Conservation (phyloP, 2,888 invertebrate species). For the Drosophila mercatorum region DNA sequence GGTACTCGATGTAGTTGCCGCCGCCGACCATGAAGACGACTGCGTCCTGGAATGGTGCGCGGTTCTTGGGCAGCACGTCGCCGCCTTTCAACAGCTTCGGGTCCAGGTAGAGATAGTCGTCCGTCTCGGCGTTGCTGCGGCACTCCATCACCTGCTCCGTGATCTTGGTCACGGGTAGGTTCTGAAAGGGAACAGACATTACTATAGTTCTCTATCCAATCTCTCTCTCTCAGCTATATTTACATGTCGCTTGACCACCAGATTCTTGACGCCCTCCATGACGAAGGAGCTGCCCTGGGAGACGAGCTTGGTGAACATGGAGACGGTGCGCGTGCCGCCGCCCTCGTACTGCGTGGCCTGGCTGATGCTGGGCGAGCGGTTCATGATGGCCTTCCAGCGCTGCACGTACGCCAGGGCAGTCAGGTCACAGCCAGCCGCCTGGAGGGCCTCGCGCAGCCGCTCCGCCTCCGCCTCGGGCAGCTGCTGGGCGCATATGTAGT, state of each 20-base stretch:
- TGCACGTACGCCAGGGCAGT: slow-evolving; percentile 94
- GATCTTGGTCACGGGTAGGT: slow-evolving; percentile 96
- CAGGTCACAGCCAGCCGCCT: slow-evolving; percentile 93
- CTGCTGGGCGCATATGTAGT: slow-evolving; percentile 93
- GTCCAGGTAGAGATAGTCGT: slow-evolving; percentile 97
- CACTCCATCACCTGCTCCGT: slow-evolving; percentile 95
- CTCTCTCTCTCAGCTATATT: slow-evolving; percentile 82
- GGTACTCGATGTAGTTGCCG: slow-evolving; percentile 99
- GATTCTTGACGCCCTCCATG: slow-evolving; percentile 99
- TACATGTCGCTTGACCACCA: slow-evolving; percentile 98
- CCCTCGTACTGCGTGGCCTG: slow-evolving; percentile 94
- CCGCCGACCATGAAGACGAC: slow-evolving; percentile 96
- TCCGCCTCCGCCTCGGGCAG: slow-evolving; percentile 93
- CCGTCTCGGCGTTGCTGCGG: slow-evolving; percentile 90
- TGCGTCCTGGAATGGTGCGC: slow-evolving; percentile 92
- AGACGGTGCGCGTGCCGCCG: slow-evolving; percentile 97
- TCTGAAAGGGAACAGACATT: slow-evolving; percentile 86
- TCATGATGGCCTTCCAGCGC: slow-evolving; percentile 90
- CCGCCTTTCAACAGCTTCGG: slow-evolving; percentile 94
- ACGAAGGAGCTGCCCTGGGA: slow-evolving; percentile 99
- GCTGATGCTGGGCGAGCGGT: slow-evolving; percentile 83
- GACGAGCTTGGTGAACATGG: slow-evolving; percentile 99
- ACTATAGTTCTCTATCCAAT: too few species aligned
- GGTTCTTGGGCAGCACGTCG: slow-evolving; percentile 88
- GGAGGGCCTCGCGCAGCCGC: slow-evolving; percentile 91